A percentile compares a stretch with the other conserved stretches of the same genome.
These are phyloP conservation scores for Enteromius viviparus DNA, from an alignment of 2,797 vertebrate genomes.

Conservation along the genomic window DNA sequence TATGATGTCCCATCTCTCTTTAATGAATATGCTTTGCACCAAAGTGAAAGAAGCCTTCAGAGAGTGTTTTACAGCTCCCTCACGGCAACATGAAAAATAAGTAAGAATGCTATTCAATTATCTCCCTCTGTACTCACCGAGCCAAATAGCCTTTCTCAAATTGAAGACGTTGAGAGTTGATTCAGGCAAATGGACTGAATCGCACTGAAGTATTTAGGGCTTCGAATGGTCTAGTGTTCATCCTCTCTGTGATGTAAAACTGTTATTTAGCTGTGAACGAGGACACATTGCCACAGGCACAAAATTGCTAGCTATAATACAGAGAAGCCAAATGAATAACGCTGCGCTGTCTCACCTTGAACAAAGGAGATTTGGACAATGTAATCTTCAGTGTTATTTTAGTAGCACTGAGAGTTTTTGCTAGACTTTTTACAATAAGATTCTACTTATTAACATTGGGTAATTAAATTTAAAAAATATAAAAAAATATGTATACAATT, in stretches of 20 bases:
- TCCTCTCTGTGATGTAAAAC: conserved; percentile 54
- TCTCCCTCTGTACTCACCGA: conserved; percentile 54
- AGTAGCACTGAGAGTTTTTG: background rate
- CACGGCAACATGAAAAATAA: conserved; percentile 68
- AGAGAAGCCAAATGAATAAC: conserved; percentile 15
- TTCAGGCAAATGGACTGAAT: conserved; percentile 71
- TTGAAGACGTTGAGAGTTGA: conserved; percentile 67
- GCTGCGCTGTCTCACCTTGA: background rate
- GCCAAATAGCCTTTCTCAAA: conserved; percentile 69
- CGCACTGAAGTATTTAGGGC: conserved; percentile 59
- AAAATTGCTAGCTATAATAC: conserved; percentile 7
- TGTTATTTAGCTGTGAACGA: conserved; percentile 60
- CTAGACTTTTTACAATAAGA: background rate
- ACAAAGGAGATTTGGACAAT: background rate
- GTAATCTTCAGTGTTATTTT: background rate
- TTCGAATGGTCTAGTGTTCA: conserved; percentile 39
- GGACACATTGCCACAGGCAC: conserved; percentile 18
- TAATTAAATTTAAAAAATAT: background rate
- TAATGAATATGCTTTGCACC: conserved; percentile 64
- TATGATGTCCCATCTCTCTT: conserved; percentile 55
- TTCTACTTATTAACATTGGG: background rate
- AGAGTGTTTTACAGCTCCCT: conserved; percentile 62
- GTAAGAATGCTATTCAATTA: conserved; percentile 71
- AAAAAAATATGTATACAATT: no score
- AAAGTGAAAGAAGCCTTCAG: conserved; percentile 57